Evolutionary conservation across 2,797 vertebrate species (phyloP).

Genomic region (Melanotaenia pygmaea): DNA sequence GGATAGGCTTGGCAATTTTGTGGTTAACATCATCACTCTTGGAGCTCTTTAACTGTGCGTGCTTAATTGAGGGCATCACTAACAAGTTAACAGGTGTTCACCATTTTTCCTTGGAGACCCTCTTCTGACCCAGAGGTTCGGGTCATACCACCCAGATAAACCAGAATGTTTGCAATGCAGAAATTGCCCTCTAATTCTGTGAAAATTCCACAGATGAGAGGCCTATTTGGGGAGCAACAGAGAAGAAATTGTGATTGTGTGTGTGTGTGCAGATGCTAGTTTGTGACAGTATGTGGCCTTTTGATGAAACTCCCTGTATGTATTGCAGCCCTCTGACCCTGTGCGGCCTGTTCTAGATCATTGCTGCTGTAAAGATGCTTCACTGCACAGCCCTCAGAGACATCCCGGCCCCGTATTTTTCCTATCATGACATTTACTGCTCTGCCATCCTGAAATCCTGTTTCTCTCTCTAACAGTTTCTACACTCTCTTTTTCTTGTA

Average conservation of each 20-base stretch:
- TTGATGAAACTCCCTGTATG: slow-evolving; percentile 70
- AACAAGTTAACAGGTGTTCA: slow-evolving; percentile 52
- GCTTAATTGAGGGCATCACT: slow-evolving; percentile 57
- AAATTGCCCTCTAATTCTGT: slow-evolving; percentile 45
- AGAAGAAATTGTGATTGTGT: slow-evolving; percentile 24
- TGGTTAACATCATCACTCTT: slow-evolving; percentile 12
- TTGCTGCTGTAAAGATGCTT: slow-evolving; percentile 73
- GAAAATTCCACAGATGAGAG: slow-evolving; percentile 37
- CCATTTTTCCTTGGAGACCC: slow-evolving; percentile 23
- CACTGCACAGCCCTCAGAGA: slow-evolving; percentile 61
- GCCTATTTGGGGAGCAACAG: slow-evolving; percentile 22
- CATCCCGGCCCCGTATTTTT: slow-evolving; percentile 63
- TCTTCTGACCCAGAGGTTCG: slow-evolving; percentile 34
- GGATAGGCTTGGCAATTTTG: slow-evolving; percentile 23
- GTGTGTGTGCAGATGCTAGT: slow-evolving; percentile 27
- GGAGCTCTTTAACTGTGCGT: slow-evolving; percentile 27
- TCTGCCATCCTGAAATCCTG: slow-evolving; percentile 55
- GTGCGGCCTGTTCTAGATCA: slow-evolving; percentile 70
- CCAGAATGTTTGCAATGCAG: slow-evolving; percentile 15
- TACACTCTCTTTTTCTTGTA: slow-evolving; percentile 14
- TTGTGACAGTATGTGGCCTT: slow-evolving; percentile 64
- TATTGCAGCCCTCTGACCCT: slow-evolving; percentile 71
- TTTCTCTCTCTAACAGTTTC: slow-evolving; percentile 41
- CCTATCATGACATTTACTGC: slow-evolving; percentile 74
- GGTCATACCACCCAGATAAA: slow-evolving; percentile 27